These are phyloP conservation scores for Choloepus didactylus DNA, from an alignment of 2,797 vertebrate genomes.

Conservation along the genomic window DNA sequence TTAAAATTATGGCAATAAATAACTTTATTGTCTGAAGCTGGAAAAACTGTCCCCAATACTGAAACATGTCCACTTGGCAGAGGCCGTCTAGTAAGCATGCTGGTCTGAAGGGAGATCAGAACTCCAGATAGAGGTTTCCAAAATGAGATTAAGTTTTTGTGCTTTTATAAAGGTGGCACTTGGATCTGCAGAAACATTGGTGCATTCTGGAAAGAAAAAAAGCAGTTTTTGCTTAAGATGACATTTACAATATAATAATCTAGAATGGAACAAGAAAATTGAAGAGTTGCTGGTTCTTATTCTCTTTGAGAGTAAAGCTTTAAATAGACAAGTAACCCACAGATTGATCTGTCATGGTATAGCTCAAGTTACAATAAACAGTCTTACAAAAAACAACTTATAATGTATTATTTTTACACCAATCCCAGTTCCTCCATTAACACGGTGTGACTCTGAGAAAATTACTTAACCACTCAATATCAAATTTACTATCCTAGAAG, in stretches of 20 bases:
- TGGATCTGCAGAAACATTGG: conserved; percentile 18
- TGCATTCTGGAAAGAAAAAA: conserved; percentile 79
- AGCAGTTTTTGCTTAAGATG: conserved; percentile 56
- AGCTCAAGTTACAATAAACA: not conserved
- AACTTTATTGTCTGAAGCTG: not conserved
- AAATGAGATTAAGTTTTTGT: conserved; percentile 19
- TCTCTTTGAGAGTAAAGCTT: conserved; percentile 19
- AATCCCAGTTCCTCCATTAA: not conserved
- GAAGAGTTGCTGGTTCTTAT: conserved; percentile 14
- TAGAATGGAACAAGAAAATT: conserved; percentile 44
- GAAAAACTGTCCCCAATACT: conserved; percentile 50
- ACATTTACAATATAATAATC: conserved; percentile 19
- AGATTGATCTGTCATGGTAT: not conserved
- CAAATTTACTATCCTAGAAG: conserved; percentile 2
- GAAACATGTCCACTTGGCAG: conserved; percentile 65
- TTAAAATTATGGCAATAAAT: conserved; percentile 71
- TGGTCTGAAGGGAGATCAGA: conserved; percentile 45
- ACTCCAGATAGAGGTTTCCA: conserved; percentile 57
- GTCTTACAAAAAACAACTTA: not conserved
- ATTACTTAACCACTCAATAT: conserved; percentile 5
- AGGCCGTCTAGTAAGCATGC: conserved; percentile 49
- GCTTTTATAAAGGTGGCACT: conserved; percentile 51
- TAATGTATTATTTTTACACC: not conserved
- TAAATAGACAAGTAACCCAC: not conserved
- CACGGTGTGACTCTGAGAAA: conserved; percentile 41